phyloP scores from a whole-genome alignment of 2,888 invertebrate species.

The Notodonta dromedarius region DNA sequence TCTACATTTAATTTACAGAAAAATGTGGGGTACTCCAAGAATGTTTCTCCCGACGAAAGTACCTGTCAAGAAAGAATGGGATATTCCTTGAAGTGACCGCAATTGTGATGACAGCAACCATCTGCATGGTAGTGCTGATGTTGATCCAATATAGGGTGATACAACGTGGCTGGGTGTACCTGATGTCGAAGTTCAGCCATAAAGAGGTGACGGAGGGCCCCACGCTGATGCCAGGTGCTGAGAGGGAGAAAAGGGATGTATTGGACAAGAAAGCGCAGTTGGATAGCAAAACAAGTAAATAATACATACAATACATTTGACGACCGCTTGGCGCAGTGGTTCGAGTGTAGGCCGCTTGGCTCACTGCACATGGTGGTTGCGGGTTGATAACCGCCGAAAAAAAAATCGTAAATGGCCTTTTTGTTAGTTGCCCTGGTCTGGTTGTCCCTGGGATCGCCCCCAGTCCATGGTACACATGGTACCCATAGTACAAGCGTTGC shows the following conservation, averaged over 20 bases:
- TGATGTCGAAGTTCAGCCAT: constrained; percentile 28
- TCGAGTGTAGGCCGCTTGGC: too few species aligned
- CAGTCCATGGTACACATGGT: too few species aligned
- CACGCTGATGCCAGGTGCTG: constrained; percentile 35
- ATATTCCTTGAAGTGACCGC: constrained; percentile 55
- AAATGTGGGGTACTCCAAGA: constrained; percentile 70
- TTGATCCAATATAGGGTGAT: constrained; percentile 63
- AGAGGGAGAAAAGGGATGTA: constrained; percentile 49
- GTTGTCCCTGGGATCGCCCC: too few species aligned
- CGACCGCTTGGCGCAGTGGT: too few species aligned
- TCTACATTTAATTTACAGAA: constrained; percentile 41
- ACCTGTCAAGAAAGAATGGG: constrained; percentile 48
- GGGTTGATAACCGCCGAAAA: too few species aligned
- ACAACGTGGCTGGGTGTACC: constrained; percentile 38
- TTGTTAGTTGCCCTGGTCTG: too few species aligned
- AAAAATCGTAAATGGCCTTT: too few species aligned
- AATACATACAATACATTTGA: not conserved
- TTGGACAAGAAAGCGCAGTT: constrained; percentile 45
- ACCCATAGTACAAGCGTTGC: too few species aligned
- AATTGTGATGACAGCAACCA: constrained; percentile 45
- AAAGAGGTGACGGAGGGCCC: constrained; percentile 16
- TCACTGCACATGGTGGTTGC: too few species aligned
- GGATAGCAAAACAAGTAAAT: constrained; percentile 39
- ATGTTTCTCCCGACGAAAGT: constrained; percentile 59
- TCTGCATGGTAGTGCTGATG: constrained; percentile 52